These are phyloP conservation scores for Drosophila navojoa DNA, from an alignment of 1,140 invertebrate genomes.

Conservation along the genomic window DNA sequence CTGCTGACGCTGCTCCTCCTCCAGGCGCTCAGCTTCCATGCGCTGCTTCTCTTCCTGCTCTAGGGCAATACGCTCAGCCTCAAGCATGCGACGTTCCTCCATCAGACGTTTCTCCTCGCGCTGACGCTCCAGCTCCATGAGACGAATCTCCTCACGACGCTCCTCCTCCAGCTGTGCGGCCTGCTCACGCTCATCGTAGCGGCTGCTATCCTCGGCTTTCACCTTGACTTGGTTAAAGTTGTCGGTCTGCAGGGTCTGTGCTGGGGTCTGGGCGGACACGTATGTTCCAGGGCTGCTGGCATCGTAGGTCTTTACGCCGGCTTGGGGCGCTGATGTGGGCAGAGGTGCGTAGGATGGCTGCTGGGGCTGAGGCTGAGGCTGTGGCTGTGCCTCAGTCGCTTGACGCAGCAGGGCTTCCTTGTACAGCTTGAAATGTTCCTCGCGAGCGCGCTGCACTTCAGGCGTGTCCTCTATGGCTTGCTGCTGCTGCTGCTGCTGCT, in stretches of 20 bases:
- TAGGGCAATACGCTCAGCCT: slow-evolving; percentile 53
- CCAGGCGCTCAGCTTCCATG: slow-evolving; percentile 44
- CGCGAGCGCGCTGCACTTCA: slow-evolving; percentile 66
- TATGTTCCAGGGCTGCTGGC: neutral
- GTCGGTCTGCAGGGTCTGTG: slow-evolving; percentile 63
- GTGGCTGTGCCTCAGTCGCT: slow-evolving; percentile 18
- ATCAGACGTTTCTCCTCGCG: slow-evolving; percentile 52
- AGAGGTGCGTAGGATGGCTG: slow-evolving; percentile 13
- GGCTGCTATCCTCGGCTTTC: slow-evolving; percentile 53
- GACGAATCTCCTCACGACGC: slow-evolving; percentile 53
- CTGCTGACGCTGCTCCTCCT: slow-evolving; percentile 33
- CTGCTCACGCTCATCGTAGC: slow-evolving; percentile 54
- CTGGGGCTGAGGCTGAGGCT: neutral
- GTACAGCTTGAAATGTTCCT: slow-evolving; percentile 69
- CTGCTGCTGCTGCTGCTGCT: slow-evolving; percentile 5
- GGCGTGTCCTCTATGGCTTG: slow-evolving; percentile 59
- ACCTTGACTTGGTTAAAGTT: slow-evolving; percentile 53
- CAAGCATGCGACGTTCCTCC: slow-evolving; percentile 53
- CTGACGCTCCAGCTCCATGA: slow-evolving; percentile 45
- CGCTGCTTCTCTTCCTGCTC: slow-evolving; percentile 58
- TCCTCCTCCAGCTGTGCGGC: slow-evolving; percentile 59
- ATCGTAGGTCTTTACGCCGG: slow-evolving; percentile 14
- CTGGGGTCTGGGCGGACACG: neutral
- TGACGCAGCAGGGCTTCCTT: slow-evolving; percentile 53
- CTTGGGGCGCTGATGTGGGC: slow-evolving; percentile 15